Evolutionary conservation across 2,888 invertebrate genomes (phyloP).

Genomic region (Rhagonycha lutea): DNA sequence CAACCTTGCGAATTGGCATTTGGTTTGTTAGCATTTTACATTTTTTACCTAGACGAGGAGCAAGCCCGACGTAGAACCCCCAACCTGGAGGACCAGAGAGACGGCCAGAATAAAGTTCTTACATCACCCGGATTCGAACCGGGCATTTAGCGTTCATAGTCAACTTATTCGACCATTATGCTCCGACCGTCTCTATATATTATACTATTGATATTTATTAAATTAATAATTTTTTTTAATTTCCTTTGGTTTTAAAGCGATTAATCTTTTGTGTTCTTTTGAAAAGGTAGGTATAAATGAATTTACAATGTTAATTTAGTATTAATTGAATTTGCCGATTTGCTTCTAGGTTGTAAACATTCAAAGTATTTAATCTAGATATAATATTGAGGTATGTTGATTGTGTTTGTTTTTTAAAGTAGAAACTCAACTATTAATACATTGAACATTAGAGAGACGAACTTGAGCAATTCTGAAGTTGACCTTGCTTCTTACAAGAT

Average conservation of each 20-base stretch:
- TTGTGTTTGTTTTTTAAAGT: slow-evolving; percentile 2
- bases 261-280: not conserved
- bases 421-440: not conserved
- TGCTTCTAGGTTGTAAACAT: not conserved
- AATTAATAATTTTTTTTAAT: not conserved
- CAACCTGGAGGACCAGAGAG: no score
- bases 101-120: no score
- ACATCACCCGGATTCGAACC: no score
- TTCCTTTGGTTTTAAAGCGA: not conserved
- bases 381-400: not conserved
- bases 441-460: not conserved
- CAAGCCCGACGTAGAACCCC: no score
- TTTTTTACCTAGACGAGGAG: no score
- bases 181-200: no score
- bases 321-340: not conserved
- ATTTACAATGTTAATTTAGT: not conserved
- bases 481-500: slow-evolving; percentile 16
- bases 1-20: no score
- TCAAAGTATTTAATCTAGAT: not conserved
- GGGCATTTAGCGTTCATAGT: no score
- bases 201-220: no score
- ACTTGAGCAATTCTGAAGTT: slow-evolving; percentile 7
- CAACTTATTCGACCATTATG: no score
- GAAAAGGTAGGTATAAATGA: not conserved
- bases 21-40: no score